Evolutionary conservation across 2,888 invertebrate species (phyloP).

Genomic region (Drosophila quinaria): DNA sequence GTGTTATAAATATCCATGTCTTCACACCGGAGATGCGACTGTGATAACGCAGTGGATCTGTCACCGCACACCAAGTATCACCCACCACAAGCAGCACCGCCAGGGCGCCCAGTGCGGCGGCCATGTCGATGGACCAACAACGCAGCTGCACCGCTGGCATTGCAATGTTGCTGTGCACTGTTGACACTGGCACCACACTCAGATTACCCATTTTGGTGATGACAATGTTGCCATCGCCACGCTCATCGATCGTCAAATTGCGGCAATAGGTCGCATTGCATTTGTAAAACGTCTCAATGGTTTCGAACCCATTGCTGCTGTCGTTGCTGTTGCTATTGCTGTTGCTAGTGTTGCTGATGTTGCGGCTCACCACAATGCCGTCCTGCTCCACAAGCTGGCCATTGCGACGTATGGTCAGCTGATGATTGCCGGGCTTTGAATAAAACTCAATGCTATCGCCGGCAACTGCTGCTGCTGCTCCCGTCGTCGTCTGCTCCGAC

Average conservation of each 20-base stretch:
- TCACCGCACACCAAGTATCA: slow-evolving; percentile 88
- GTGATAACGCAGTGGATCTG: slow-evolving; percentile 88
- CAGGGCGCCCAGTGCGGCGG: slow-evolving; percentile 84
- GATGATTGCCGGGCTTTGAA: slow-evolving; percentile 82
- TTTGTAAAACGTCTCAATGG: slow-evolving; percentile 81
- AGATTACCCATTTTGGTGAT: slow-evolving; percentile 80
- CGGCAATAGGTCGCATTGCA: slow-evolving; percentile 82
- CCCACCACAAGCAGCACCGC: slow-evolving; percentile 86
- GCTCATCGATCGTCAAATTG: slow-evolving; percentile 81
- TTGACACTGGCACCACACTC: slow-evolving; percentile 35
- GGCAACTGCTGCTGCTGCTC: slow-evolving; percentile 16
- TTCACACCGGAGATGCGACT: slow-evolving; percentile 86
- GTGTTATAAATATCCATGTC: slow-evolving; percentile 85
- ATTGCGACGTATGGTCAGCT: slow-evolving; percentile 80
- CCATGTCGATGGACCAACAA: slow-evolving; percentile 85
- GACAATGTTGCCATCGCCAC: slow-evolving; percentile 76
- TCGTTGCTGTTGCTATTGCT: slow-evolving; percentile 17
- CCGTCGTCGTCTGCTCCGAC: slow-evolving; percentile 21
- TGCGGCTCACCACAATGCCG: slow-evolving; percentile 73
- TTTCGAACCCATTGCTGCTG: slow-evolving; percentile 40
- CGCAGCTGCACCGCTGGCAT: slow-evolving; percentile 71
- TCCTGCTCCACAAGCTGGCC: slow-evolving; percentile 81
- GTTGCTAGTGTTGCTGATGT: slow-evolving; percentile 37
- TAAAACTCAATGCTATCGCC: slow-evolving; percentile 82
- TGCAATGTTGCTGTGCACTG: slow-evolving; percentile 18